Evolutionary conservation across 2,888 invertebrate species (phyloP), one percentile per base, ranked within the genome.

Genomic region (Unio delphinus): DNA sequence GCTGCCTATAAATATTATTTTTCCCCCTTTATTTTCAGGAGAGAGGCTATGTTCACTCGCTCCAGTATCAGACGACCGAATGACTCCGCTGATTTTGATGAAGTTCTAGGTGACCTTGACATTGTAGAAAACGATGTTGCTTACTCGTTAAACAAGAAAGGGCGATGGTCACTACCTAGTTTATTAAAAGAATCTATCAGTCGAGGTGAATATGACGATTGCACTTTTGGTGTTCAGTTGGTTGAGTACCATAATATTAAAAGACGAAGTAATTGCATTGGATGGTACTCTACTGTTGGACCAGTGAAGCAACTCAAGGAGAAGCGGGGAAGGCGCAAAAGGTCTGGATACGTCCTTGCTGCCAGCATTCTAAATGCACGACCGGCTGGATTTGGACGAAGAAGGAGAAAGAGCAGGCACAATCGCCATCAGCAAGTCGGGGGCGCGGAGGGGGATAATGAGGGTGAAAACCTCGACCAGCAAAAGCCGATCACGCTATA

Each of bases 91-190:
- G 15, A 59, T 6, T 45, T 54, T 15, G 26, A 65, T n/a, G 55
- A 61, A 11, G 17, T 73, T 20, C 45, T 69, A 3, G 66, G 68
- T 26, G 68, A 70, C 17, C 63, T 70, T 45, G 64, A 69, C 45
- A 30, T 75, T 18, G 30, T 28, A 8, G 65, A 57, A 1, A 67
- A 82, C 28, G 65, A 78, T 28, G 77, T 84, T 18, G 67, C 67
- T 0, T 79, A 82, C 59, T 86, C 86, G 0, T 71, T 86, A 20
- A 86, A 83, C 72, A 86, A 86, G 65, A 82, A 79, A 65, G 71
- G 78, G 8, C 64, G 86, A 64, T 86, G 86, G 86, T 64, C 63
- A 6, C 65, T 86, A 1, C 85, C 86, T 4, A 67, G 74, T 0
- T 64, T 74, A 4, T 61, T 86, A 0, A 77, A 78, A 62, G 67